Conservation (phyloP, 2,888 invertebrate genomes). For the Drosophila testacea region DNA sequence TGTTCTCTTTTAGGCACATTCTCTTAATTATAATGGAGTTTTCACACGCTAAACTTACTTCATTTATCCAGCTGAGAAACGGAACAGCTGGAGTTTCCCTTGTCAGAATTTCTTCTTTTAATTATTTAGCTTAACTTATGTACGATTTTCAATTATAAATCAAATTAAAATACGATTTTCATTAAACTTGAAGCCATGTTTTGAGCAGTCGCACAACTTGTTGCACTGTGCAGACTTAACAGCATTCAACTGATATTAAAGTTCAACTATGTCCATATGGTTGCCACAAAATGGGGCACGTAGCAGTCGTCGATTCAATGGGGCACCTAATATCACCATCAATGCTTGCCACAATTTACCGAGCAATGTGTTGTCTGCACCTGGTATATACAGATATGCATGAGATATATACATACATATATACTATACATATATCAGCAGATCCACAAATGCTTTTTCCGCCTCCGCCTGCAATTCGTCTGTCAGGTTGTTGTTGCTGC, state of each 20-base stretch:
- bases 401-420: background rate
- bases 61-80: background rate
- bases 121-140: background rate
- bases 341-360: constrained; percentile 50
- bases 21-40: no score
- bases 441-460: constrained; percentile 35
- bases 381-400: constrained; percentile 2
- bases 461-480: constrained; percentile 28
- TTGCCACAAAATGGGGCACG: constrained; percentile 17
- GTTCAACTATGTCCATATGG: constrained; percentile 18
- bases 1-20: no score
- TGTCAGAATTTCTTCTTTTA: background rate
- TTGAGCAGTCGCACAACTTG: constrained; percentile 3
- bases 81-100: background rate
- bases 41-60: no score
- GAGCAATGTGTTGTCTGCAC: constrained; percentile 30
- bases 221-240: constrained; percentile 14
- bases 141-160: background rate
- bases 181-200: background rate
- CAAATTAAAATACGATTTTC: constrained; percentile 2
- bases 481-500: constrained; percentile 13
- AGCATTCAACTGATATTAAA: constrained; percentile 16
- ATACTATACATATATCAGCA: background rate
- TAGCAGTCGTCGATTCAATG: constrained; percentile 40
- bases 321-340: constrained; percentile 51